These are phyloP conservation scores for Arizona elegans DNA, from an alignment of 2,113 vertebrate species.

Conservation along the genomic window DNA sequence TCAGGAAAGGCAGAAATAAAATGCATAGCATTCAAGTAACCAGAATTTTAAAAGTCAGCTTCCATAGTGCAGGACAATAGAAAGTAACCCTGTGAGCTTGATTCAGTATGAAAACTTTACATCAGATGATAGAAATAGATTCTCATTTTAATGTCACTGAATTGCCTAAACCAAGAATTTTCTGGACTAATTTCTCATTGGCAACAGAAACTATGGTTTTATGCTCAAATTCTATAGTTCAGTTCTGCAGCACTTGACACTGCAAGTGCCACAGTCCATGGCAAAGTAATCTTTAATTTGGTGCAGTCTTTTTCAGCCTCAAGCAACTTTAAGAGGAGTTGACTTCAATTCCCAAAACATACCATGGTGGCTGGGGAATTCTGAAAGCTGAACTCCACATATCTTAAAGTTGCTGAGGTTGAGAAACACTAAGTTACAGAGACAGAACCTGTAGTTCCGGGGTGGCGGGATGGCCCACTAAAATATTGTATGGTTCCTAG, in stretches of 20 bases:
- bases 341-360: neutral
- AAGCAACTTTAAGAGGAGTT: neutral
- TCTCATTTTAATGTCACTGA: neutral
- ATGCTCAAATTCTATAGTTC: neutral
- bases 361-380: neutral
- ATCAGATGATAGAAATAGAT: neutral
- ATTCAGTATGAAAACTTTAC: neutral
- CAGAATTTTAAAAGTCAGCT: neutral
- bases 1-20: neutral
- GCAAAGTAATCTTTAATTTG: neutral
- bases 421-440: neutral
- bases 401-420: neutral
- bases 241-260: neutral
- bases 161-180: neutral
- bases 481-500: neutral
- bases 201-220: neutral
- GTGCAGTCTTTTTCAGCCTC: neutral
- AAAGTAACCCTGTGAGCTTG: neutral
- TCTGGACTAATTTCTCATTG: neutral
- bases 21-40: neutral
- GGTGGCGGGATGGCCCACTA: neutral
- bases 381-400: neutral
- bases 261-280: neutral
- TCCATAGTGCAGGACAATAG: neutral
- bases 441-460: neutral